These are phyloP conservation scores for Meriones unguiculatus DNA, from an alignment of 2,113 vertebrate genomes.

Conservation along the genomic window DNA sequence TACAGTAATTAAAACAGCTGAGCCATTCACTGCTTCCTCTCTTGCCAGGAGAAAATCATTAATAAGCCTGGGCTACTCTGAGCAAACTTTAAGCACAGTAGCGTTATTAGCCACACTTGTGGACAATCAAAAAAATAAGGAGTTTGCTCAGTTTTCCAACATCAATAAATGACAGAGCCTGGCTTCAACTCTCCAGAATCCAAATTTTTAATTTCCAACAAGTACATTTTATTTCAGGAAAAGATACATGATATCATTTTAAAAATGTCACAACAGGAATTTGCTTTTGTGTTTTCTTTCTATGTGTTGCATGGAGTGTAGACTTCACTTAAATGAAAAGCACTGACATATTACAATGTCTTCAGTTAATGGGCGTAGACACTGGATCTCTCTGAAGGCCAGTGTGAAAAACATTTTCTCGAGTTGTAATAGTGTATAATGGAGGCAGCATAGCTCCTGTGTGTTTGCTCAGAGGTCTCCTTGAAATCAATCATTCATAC, in stretches of 20 bases:
- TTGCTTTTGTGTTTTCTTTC: background rate
- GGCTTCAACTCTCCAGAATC: background rate
- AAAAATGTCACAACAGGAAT: conserved; percentile 6
- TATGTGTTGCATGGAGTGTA: background rate
- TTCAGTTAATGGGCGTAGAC: background rate
- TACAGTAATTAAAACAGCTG: background rate
- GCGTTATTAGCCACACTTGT: background rate
- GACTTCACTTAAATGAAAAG: background rate
- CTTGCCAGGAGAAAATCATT: background rate
- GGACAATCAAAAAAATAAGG: background rate
- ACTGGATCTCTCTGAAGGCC: background rate
- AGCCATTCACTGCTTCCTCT: background rate
- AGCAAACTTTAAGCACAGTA: background rate
- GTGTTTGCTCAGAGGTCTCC: background rate
- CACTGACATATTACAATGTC: background rate
- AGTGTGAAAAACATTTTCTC: background rate
- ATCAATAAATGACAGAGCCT: background rate
- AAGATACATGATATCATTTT: background rate
- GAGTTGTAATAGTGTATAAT: background rate
- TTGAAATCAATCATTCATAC: background rate
- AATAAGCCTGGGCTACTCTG: background rate
- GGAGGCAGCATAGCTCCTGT: background rate
- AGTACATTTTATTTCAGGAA: background rate
- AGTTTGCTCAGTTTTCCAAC: background rate
- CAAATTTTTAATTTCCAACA: background rate